These are phyloP conservation scores for Thripadectes ignobilis DNA, from an alignment of 2,797 vertebrate genomes.

Conservation along the genomic window DNA sequence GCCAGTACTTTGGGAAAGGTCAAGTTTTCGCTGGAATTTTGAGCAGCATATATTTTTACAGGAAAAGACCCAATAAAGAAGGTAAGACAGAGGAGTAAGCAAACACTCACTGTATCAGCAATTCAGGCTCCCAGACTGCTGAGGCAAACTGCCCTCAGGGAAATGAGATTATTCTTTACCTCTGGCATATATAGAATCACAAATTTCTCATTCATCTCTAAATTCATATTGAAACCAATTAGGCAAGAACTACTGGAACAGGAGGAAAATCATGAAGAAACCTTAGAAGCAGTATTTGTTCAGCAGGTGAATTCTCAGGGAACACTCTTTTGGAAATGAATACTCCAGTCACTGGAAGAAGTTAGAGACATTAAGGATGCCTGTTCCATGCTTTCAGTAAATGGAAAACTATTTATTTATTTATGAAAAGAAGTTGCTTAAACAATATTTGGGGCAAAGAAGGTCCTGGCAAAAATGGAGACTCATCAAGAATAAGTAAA, in stretches of 20 bases:
- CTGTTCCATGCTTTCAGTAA: not conserved
- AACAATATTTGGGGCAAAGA: not conserved
- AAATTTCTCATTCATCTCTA: conserved; percentile 13
- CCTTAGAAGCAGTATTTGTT: not conserved
- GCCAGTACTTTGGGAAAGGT: not conserved
- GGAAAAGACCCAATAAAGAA: not conserved
- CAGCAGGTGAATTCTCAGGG: not conserved
- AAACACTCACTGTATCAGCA: not conserved
- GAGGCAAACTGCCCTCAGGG: not conserved
- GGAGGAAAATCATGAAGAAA: not conserved
- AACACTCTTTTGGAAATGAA: not conserved
- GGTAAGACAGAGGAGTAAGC: not conserved
- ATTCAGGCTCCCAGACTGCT: not conserved
- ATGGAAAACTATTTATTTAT: not conserved
- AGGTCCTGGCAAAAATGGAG: not conserved
- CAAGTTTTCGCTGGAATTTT: not conserved
- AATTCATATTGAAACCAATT: not conserved
- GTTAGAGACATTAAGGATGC: not conserved
- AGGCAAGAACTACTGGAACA: not conserved
- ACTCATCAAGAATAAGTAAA: not conserved
- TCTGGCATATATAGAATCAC: not conserved
- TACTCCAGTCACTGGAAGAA: not conserved
- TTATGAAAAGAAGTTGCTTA: not conserved
- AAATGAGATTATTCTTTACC: conserved; percentile 18
- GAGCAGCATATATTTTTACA: not conserved